Evolutionary conservation across 2,113 vertebrate genomes (phyloP), one percentile per base, ranked within the genome.

Genomic region (Piaya cayana): DNA sequence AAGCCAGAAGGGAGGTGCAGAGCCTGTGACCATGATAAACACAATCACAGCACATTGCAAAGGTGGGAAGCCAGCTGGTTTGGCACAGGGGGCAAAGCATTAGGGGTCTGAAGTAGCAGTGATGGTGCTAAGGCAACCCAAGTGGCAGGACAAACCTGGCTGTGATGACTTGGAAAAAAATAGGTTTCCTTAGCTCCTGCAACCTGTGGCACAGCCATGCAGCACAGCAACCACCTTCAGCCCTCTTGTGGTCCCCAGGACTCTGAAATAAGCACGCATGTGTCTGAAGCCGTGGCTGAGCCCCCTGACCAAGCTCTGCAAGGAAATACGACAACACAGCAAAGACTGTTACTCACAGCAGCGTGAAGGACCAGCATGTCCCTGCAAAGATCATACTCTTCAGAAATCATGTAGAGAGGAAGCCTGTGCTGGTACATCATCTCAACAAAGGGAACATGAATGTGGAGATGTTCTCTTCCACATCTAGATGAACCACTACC

Each of bases 11-110:
- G 58, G 42, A 62, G 42, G 26, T 20, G 18, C 21, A 26, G 60
- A 58, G 67, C 43, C 59, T 1, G 5, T 34, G 64, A 12, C 52
- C 12, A 1, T 3, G 34, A 19, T 15, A 52, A 83, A 59, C n/a
- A 32, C 0, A 4, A 20, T 25, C 65, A 16, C 1, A 2, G 32
- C 47, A 55, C 32, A 3, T 1, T 20, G 32, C 21, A 12, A 10
- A 36, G 37, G n/a, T 29, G 56, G n/a, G 53, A 47, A 64, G 70
- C 59, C 60, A 47, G 55, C 56, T 64, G 78, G 82, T 30, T 30
- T 17, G 32, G 26, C 34, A 49, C 25, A 19, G 60, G 30, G 18
- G 22, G 11, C 18, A 79, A 79, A 79, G 52, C 37, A 34, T 26
- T 36, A 14, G 47, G 55, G 30, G 32, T 36, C 77, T 81, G 20